Conservation (phyloP, 1,140 invertebrate species). For the Pachypeltis micranthus region DNA sequence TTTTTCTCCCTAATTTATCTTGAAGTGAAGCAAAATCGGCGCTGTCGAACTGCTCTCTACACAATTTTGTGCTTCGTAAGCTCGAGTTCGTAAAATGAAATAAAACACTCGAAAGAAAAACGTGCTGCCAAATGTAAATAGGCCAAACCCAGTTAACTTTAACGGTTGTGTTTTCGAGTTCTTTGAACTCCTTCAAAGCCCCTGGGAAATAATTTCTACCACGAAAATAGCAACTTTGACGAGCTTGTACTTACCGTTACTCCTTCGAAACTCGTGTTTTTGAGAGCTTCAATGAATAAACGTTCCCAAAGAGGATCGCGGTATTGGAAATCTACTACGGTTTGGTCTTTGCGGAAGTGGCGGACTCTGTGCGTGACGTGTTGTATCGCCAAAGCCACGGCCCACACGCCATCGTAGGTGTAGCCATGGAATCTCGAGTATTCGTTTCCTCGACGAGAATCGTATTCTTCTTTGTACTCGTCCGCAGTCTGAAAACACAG, state of each 20-base stretch:
- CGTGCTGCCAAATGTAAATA: too few species aligned
- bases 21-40: too few species aligned
- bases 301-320: slow-evolving; percentile 75
- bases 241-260: slow-evolving; percentile 63
- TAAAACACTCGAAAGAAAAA: too few species aligned
- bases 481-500: slow-evolving; percentile 59
- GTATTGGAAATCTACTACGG: slow-evolving; percentile 69
- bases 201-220: too few species aligned
- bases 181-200: too few species aligned
- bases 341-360: slow-evolving; percentile 50
- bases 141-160: too few species aligned
- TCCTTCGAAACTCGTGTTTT: slow-evolving; percentile 84
- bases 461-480: slow-evolving; percentile 76
- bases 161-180: too few species aligned
- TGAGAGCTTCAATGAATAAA: slow-evolving; percentile 73
- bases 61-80: too few species aligned
- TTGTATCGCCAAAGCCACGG: slow-evolving; percentile 82
- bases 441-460: slow-evolving; percentile 59
- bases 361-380: slow-evolving; percentile 60
- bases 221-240: too few species aligned
- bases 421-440: slow-evolving; percentile 94
- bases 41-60: too few species aligned
- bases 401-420: slow-evolving; percentile 95
- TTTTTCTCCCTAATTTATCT: too few species aligned
- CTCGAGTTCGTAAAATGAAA: too few species aligned